phyloP scores from a whole-genome alignment of 2,888 invertebrate species.

The Meloe dianella region DNA sequence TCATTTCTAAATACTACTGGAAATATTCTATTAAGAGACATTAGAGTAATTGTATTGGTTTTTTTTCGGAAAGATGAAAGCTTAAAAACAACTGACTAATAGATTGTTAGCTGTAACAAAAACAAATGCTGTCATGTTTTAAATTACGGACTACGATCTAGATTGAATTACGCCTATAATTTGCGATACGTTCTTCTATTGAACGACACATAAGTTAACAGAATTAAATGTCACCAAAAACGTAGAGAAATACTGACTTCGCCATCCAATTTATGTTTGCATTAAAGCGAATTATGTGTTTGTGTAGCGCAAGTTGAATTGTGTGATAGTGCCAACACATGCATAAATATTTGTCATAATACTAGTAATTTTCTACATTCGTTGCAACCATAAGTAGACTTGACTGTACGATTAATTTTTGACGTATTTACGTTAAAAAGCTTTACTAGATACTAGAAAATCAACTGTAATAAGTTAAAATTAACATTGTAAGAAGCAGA shows the following conservation, averaged over 20 bases:
- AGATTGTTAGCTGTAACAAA: neutral
- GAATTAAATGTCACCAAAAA: conserved; percentile 25
- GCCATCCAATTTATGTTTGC: conserved; percentile 22
- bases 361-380: neutral
- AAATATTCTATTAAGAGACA: neutral
- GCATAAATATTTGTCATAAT: neutral
- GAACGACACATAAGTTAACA: conserved; percentile 29
- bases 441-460: neutral
- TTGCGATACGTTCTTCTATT: conserved; percentile 16
- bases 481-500: neutral
- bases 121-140: neutral
- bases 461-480: neutral
- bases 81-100: neutral
- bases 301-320: conserved; percentile 1
- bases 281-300: conserved; percentile 27
- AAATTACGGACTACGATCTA: neutral
- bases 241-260: conserved; percentile 12
- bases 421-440: neutral
- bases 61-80: neutral
- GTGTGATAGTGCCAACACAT: neutral
- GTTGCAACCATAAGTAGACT: too few relatives aligned
- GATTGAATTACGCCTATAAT: neutral
- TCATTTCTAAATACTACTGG: neutral
- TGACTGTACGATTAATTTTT: neutral
- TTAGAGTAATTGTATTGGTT: neutral